Base-by-base conservation (phyloP, 2,113 vertebrate genomes). In the Thymallus thymallus region DNA sequence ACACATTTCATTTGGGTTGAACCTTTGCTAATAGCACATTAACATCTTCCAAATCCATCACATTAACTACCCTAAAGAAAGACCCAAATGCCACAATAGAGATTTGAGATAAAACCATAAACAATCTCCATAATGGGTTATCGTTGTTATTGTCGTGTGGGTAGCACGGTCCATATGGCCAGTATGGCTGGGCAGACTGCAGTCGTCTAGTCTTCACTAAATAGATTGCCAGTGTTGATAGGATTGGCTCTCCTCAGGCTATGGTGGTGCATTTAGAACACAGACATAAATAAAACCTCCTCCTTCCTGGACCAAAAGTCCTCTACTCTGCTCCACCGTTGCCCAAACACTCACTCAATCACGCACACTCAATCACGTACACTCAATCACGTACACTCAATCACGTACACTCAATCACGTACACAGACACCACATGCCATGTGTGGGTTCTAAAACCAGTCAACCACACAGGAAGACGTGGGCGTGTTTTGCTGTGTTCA, bases 271-370 rank as follows among this genome's bases (percentile, higher is more conserved):
- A 74, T 84, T 76, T 74, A 79, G 76, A 51, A 13, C 55, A 58
- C 69, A 13, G 71, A 69, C 71, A 81, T 67, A 83, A 90, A 87
- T 86, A 85, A 84, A 82, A 55, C 74, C 20, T 68, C 0, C 72
- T 35, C 56, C 32, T 51, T 51, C 48, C 48, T 51, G 48, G 48
- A 13, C 48, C 48, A 51, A 18, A 51, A 14, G 4, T 51, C 13
- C 48, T 14, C 46, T 51, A 13, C 35, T 41, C 35, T 20, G 32
- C 45, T 41, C 2, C 14, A n/a, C 60, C 75, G 58, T 64, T 67
- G 56, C 85, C 73, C 56, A 66, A 81, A 80, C 69, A 69, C 76
- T 26, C 56, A 29, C n/a, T 58, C 82, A 83, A 87, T 80, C 83
- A 61, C 75, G 24, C 63, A 48, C 20, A 7, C 18, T 26, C 68